Percentiles rank a stretch among this genome's conserved stretches.
Evolutionary conservation across 2,113 vertebrate genomes (phyloP).

Genomic region (Corvus hawaiiensis): DNA sequence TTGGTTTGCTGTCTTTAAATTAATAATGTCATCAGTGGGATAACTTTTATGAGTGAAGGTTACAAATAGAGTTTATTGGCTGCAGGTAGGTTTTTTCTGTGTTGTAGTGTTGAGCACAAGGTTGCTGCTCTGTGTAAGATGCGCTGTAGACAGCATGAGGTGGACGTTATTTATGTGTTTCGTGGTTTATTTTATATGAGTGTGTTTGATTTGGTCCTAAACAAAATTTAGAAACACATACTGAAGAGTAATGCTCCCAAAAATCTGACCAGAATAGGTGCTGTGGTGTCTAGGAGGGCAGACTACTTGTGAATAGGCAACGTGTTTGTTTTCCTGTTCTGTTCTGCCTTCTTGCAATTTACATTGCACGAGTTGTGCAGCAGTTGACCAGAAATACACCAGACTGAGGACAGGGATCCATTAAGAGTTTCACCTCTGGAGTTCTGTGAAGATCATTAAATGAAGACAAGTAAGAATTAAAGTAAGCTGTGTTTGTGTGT

Average conservation of each 20-base stretch:
- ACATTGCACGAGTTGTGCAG: neutral
- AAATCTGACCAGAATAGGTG: neutral
- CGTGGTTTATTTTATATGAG: neutral
- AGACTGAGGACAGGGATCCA: neutral
- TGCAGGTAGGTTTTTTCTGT: neutral
- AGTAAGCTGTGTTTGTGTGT: neutral
- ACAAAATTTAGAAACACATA: neutral
- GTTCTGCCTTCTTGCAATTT: neutral
- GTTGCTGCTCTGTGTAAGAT: neutral
- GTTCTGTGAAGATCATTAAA: neutral
- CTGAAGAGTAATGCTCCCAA: neutral
- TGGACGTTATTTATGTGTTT: rapidly evolving
- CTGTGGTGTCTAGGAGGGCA: neutral
- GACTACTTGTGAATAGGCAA: neutral
- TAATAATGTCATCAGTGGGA: neutral
- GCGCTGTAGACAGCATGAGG: neutral
- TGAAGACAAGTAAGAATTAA: neutral
- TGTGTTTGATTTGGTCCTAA: neutral
- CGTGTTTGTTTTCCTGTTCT: neutral
- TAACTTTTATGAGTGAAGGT: neutral
- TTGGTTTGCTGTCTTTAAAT: neutral
- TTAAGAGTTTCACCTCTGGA: neutral
- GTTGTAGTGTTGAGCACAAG: neutral
- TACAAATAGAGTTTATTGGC: neutral
- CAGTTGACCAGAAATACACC: neutral